Conservation (phyloP, 2,888 invertebrate genomes). For the Camponotus fellah region DNA sequence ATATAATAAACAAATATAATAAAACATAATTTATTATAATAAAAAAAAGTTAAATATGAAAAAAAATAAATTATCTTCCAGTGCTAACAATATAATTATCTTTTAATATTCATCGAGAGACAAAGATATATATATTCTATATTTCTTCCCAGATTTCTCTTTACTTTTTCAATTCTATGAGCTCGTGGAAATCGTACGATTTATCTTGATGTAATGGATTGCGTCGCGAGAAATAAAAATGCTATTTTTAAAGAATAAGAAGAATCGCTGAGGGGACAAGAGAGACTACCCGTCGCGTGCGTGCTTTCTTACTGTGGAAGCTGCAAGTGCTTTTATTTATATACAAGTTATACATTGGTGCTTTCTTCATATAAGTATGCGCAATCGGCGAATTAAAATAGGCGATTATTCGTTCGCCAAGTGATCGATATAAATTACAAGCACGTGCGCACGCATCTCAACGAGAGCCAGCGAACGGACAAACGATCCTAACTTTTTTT, state of each 20-base stretch:
- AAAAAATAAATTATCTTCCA: neutral
- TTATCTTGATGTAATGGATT: neutral
- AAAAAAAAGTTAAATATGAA: neutral
- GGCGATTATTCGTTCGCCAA: neutral
- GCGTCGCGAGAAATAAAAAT: neutral
- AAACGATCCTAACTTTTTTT: neutral
- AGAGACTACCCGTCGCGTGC: neutral
- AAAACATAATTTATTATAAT: neutral
- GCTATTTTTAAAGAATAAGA: slow-evolving; percentile 10
- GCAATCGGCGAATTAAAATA: neutral
- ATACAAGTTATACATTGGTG: neutral
- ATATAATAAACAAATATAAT: neutral
- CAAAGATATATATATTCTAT: neutral
- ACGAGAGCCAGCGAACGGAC: neutral
- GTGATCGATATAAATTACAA: neutral
- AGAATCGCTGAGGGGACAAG: neutral
- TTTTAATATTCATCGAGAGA: neutral
- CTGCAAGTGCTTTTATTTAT: neutral
- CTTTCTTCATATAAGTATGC: neutral
- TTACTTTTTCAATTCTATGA: neutral
- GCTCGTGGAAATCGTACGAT: neutral
- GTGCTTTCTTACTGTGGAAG: neutral
- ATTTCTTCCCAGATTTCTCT: neutral
- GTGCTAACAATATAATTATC: neutral
- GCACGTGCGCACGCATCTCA: slow-evolving; percentile 15